Evolutionary conservation across 2,797 vertebrate species (phyloP).

Genomic region (Tangara arthus): DNA sequence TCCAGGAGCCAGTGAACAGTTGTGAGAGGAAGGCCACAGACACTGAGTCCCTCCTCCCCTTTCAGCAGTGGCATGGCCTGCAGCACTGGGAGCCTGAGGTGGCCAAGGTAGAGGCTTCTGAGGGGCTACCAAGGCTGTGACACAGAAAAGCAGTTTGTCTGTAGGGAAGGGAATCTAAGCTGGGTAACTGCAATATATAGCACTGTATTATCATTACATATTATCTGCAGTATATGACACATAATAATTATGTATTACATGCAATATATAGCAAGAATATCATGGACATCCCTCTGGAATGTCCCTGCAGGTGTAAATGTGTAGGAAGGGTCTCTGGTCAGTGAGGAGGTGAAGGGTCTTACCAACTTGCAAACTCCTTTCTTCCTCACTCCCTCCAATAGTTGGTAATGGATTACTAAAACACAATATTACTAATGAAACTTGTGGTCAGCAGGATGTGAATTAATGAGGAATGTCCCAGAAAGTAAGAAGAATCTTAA

Average conservation of each 20-base stretch:
- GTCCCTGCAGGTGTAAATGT: neutral
- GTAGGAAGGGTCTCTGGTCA: neutral
- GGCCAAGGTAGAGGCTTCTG: neutral
- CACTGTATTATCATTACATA: neutral
- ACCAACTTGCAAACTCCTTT: neutral
- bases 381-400: neutral
- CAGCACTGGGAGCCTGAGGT: neutral
- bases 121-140: neutral
- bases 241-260: neutral
- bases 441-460: neutral
- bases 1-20: neutral
- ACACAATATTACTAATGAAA: neutral
- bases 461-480: neutral
- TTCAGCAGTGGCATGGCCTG: neutral
- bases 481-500: neutral
- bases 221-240: neutral
- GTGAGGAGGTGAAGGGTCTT: neutral
- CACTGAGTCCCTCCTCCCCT: neutral
- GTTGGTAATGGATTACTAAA: neutral
- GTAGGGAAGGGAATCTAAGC: neutral
- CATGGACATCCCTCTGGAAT: neutral
- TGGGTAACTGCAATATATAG: neutral
- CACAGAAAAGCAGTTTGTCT: neutral
- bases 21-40: neutral
- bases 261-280: neutral